Base-by-base conservation (phyloP, 2,113 vertebrate genomes). In the Vidua chalybeata region DNA sequence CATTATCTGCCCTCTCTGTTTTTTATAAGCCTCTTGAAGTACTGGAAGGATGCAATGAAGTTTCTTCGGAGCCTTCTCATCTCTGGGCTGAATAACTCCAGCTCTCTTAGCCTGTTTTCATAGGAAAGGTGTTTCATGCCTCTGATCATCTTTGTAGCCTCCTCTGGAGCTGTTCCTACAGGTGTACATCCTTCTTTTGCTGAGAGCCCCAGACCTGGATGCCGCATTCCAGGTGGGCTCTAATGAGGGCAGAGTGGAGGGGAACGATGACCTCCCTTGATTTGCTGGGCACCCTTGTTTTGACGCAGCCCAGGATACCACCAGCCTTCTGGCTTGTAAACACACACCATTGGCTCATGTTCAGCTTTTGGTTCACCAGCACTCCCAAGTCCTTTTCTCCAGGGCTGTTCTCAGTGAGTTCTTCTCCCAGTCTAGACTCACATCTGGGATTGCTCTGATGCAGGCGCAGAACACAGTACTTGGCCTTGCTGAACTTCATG, bases 251-350 rank as follows among this genome's bases (percentile, higher is more conserved):
- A 66, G 67, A 51, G 26, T 58, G 63, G 21, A 64, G 22, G 26
- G 43, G 26, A 8, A 37, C 35, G 58, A 27, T 51, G 43, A 37
- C 43, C 17, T 45, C 13, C 45, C 51, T 43, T 43, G 43, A 31
- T 14, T 56, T 80, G 4, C 51, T 51, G 67, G 31, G 31, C 21
- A 31, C 35, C 6, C 14, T 56, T 56, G 30, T 41, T 64, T 63
- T 51, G 26, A 27, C 43, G 21, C 51, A 73, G 31, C 14, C 35
- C 26, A 33, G 35, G 26, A 72, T 31, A 31, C 9, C 26, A 18
- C 6, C 0, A 0, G 11, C 35, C 31, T 43, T 64, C 43, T 58
- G 26, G 43, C 43, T 58, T 56, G 35, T 45, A 6, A 58, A 27
- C 35, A 33, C 11, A 61, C 46, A 31, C 28, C 7, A 16, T 6